A percentile compares a stretch with the other conserved stretches of the same genome.
These are phyloP conservation scores for Podabrus alpinus DNA, from an alignment of 2,888 invertebrate species.

Conservation along the genomic window DNA sequence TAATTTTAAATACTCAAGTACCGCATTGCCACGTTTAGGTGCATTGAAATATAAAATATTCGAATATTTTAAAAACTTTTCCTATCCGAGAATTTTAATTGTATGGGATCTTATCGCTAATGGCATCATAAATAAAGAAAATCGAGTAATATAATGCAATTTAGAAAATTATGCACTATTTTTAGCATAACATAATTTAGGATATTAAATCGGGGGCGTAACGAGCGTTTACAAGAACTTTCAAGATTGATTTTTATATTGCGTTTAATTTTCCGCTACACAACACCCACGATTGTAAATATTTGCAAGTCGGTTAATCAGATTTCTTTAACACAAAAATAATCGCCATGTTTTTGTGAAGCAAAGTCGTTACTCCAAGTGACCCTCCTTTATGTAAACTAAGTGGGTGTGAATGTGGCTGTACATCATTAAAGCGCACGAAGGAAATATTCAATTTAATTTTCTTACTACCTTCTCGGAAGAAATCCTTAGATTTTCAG, in stretches of 20 bases:
- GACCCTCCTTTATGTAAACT: neutral
- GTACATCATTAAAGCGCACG: neutral
- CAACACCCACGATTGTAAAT: neutral
- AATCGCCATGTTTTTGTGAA: neutral
- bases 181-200: neutral
- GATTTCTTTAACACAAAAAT: neutral
- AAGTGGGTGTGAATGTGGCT: neutral
- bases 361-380: neutral
- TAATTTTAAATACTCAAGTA: neutral
- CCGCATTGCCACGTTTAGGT: neutral
- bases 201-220: neutral
- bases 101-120: neutral
- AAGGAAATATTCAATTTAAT: neutral
- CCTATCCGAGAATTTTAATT: neutral
- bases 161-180: neutral
- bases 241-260: neutral
- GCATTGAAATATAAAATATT: neutral
- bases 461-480: neutral
- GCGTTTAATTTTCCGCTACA: no score
- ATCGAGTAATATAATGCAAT: neutral
- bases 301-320: neutral
- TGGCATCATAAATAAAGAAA: neutral
- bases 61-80: neutral
- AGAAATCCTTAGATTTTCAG: neutral
- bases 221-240: neutral